Percentiles rank a stretch among this genome's conserved stretches.
Evolutionary conservation across 2,113 vertebrate genomes (phyloP).

Genomic region (Elgaria multicarinata): DNA sequence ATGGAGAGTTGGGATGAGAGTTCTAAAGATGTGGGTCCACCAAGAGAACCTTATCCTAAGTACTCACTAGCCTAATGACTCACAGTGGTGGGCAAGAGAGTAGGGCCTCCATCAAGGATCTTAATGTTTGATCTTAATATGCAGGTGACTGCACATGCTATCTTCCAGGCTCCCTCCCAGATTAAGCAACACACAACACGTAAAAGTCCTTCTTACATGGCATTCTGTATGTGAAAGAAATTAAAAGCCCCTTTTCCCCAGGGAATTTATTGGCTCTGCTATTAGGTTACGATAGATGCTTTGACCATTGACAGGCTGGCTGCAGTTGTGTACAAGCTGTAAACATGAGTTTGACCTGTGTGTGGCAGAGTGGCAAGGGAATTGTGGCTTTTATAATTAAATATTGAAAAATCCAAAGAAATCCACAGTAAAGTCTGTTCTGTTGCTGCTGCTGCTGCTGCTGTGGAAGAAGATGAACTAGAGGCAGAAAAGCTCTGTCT

Average conservation of each 20-base stretch:
- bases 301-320: background rate
- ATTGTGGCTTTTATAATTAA: background rate
- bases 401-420: background rate
- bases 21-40: too few species aligned
- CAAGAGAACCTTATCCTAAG: too few species aligned
- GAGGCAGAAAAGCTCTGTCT: too few species aligned
- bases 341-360: background rate
- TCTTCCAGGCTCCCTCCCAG: background rate
- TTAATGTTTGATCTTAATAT: background rate
- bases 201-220: too few species aligned
- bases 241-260: background rate
- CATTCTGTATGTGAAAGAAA: background rate
- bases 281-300: background rate
- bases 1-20: too few species aligned
- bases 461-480: background rate
- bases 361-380: background rate
- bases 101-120: too few species aligned
- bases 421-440: background rate
- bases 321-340: background rate
- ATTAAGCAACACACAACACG: background rate
- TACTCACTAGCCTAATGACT: too few species aligned
- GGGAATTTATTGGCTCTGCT: background rate
- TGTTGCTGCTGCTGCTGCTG: too few species aligned
- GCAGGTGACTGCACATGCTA: background rate
- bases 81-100: too few species aligned